Percentiles rank a stretch among this genome's conserved stretches.
phyloP scores from a whole-genome alignment of 2,888 invertebrate genomes.

The Muschampia plurimacula region DNA sequence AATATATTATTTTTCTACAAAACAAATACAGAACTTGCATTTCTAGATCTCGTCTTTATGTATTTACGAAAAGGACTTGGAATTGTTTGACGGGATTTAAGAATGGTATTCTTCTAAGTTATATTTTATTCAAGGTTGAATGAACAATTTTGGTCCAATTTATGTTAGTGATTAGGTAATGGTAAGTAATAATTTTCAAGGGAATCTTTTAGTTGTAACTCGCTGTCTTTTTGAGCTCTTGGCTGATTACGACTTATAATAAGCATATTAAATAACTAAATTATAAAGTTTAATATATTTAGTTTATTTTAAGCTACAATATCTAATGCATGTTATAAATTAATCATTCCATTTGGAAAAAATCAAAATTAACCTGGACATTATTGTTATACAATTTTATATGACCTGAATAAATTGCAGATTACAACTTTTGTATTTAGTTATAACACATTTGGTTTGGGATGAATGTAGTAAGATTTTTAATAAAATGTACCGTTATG shows the following conservation, averaged over 20 bases:
- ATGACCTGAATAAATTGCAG: conserved; percentile 47
- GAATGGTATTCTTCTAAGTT: conserved; percentile 56
- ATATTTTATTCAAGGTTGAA: conserved; percentile 55
- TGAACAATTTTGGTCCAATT: conserved; percentile 69
- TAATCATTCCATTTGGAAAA: conserved; percentile 41
- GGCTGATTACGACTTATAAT: conserved; percentile 19
- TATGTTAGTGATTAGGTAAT: conserved; percentile 62
- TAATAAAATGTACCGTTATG: conserved; percentile 68
- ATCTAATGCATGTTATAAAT: background rate
- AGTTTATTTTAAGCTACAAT: conserved; percentile 3
- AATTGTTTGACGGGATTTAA: conserved; percentile 49
- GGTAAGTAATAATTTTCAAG: conserved; percentile 58
- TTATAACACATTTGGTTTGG: conserved; percentile 80
- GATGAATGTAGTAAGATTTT: conserved; percentile 80
- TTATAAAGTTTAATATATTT: background rate
- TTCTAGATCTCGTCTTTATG: conserved; percentile 28
- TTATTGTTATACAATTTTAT: conserved; percentile 40
- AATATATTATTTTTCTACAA: too few relatives aligned
- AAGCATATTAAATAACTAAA: conserved; percentile 7
- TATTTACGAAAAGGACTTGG: conserved; percentile 19
- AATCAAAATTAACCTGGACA: conserved; percentile 27
- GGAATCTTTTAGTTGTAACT: conserved; percentile 22
- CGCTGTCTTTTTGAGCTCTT: conserved; percentile 5
- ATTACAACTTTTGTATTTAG: conserved; percentile 60
- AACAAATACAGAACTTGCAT: conserved; percentile 2